Percentiles rank a stretch among this genome's conserved stretches.
Conservation (phyloP, 1,140 invertebrate species). For the Cryptotermes secundus region DNA sequence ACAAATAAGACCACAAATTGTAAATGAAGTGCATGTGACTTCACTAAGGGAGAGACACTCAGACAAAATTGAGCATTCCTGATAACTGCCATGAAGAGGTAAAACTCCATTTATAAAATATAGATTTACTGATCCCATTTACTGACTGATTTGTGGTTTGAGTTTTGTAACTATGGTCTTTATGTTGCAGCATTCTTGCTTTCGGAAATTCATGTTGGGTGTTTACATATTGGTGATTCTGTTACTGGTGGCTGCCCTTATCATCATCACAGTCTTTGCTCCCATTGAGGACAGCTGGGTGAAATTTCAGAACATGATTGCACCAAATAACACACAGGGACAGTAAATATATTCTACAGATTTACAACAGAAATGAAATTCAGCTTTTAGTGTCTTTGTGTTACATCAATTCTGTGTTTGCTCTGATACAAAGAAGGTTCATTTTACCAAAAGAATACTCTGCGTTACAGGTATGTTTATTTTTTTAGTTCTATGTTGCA, state of each 20-base stretch:
- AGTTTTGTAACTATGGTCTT: slow-evolving; percentile 31
- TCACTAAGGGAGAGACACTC: too few relatives aligned
- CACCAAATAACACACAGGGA: not conserved
- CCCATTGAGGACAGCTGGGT: slow-evolving; percentile 62
- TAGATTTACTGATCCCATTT: not conserved
- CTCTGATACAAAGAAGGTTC: not conserved
- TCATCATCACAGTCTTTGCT: slow-evolving; percentile 72
- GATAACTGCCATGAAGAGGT: too few relatives aligned
- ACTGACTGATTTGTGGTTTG: not conserved
- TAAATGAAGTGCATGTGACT: too few relatives aligned
- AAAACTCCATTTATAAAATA: too few relatives aligned
- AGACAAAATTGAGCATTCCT: too few relatives aligned
- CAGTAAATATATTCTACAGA: not conserved
- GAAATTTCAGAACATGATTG: slow-evolving; percentile 1
- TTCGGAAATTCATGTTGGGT: slow-evolving; percentile 71
- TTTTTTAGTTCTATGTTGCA: not conserved
- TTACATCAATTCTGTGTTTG: not conserved
- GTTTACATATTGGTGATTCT: slow-evolving; percentile 69
- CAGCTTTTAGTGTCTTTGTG: not conserved
- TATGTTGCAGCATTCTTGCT: slow-evolving; percentile 66
- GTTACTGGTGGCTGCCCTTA: slow-evolving; percentile 62
- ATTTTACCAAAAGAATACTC: not conserved
- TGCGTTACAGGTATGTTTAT: not conserved
- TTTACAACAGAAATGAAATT: not conserved
- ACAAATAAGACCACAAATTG: too few relatives aligned